Conservation (phyloP, 2,113 vertebrate species). For the Atherinomorus stipes region DNA sequence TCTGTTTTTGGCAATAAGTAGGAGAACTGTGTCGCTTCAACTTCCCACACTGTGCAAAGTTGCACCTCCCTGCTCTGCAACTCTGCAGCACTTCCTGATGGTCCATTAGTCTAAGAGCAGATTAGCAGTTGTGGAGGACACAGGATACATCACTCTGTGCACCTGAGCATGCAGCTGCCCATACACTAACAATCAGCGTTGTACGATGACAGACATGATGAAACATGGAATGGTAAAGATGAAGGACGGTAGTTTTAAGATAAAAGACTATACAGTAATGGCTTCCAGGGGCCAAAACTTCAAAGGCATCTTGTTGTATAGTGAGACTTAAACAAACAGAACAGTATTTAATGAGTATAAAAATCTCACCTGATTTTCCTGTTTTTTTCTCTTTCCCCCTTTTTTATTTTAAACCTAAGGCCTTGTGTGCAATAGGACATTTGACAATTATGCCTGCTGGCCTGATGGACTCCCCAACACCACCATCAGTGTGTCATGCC, state of each 20-base stretch:
- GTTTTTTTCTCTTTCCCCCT: neutral
- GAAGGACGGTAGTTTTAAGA: conserved; percentile 28
- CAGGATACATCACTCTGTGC: neutral
- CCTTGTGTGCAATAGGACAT: conserved; percentile 91
- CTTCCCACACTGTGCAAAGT: conserved; percentile 30
- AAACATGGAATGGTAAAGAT: conserved; percentile 15
- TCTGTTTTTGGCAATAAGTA: neutral
- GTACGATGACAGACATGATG: conserved; percentile 17
- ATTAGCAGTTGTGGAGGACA: conserved; percentile 11
- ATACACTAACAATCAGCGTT: neutral
- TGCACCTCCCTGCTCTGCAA: conserved; percentile 5
- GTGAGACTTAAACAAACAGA: neutral
- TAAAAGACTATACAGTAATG: conserved; percentile 36
- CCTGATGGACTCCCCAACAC: conserved; percentile 92
- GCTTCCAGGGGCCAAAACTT: conserved; percentile 23
- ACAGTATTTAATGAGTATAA: too few species aligned
- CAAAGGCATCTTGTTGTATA: conserved; percentile 24
- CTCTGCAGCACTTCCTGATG: conserved; percentile 9
- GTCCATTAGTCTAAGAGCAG: neutral
- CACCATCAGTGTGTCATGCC: conserved; percentile 90
- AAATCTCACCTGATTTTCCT: neutral
- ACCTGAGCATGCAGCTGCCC: neutral
- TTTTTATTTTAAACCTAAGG: conserved; percentile 72
- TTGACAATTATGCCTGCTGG: conserved; percentile 92
- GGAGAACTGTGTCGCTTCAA: neutral